These are phyloP conservation scores for Drosophila demipolita DNA, from an alignment of 2,888 invertebrate species.

Conservation along the genomic window DNA sequence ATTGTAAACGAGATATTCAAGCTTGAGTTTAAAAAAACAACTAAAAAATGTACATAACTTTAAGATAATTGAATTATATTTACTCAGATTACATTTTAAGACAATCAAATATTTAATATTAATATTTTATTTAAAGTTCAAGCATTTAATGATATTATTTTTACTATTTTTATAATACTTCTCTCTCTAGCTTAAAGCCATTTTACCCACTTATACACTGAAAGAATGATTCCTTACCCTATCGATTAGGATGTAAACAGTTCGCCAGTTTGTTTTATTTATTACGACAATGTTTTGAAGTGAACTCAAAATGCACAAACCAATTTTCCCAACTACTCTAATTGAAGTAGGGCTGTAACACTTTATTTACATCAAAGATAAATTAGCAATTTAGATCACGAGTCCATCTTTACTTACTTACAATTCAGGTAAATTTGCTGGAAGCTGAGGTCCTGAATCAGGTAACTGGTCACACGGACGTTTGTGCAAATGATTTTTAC, in stretches of 20 bases:
- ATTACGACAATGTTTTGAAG: neutral
- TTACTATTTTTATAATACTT: neutral
- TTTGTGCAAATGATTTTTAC: conserved; percentile 48
- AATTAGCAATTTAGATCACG: conserved; percentile 12
- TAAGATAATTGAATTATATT: neutral
- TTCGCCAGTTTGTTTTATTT: neutral
- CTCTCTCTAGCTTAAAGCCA: neutral
- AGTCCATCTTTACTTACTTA: conserved; percentile 2
- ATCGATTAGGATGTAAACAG: too few species aligned
- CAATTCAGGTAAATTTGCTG: conserved; percentile 1
- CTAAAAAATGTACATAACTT: neutral
- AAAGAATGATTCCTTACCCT: too few species aligned
- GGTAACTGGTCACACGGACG: conserved; percentile 24
- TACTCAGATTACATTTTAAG: neutral
- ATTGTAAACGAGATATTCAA: neutral
- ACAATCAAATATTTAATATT: neutral
- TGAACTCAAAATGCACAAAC: neutral
- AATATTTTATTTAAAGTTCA: neutral
- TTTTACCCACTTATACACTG: neutral
- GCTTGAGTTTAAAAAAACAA: neutral
- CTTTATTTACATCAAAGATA: neutral
- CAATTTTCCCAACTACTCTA: neutral
- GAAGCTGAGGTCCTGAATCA: conserved; percentile 6
- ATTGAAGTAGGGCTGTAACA: neutral
- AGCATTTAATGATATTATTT: neutral